Percentiles rank a stretch among this genome's conserved stretches.
Evolutionary conservation across 2,797 vertebrate species (phyloP).

Genomic region (Amphiprion clarkii): DNA sequence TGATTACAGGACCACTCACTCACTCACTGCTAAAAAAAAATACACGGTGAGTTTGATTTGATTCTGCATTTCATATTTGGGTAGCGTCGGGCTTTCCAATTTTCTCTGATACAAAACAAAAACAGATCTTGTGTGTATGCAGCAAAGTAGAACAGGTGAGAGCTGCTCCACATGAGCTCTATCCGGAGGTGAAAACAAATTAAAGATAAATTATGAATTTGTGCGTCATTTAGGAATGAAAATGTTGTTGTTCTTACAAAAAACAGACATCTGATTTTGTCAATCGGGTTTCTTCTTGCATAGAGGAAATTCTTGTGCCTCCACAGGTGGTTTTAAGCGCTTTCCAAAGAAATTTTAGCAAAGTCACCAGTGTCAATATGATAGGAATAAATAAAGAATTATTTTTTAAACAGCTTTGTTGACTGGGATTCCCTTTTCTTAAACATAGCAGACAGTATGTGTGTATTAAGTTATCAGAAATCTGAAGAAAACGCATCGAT

Average conservation of each 20-base stretch:
- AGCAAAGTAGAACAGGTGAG: slow-evolving; percentile 5
- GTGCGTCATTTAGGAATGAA: not conserved
- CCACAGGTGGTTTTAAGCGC: too few species aligned
- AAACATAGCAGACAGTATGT: too few species aligned
- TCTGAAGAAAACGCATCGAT: too few species aligned
- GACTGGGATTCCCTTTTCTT: too few species aligned
- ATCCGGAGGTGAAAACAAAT: not conserved
- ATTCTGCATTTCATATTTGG: slow-evolving; percentile 66
- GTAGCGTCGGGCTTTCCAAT: slow-evolving; percentile 56
- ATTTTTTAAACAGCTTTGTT: too few species aligned
- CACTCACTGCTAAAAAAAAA: slow-evolving; percentile 39
- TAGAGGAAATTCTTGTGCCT: too few species aligned
- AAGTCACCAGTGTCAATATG: too few species aligned
- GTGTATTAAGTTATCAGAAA: too few species aligned
- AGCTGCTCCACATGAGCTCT: not conserved
- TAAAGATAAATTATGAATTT: too few species aligned
- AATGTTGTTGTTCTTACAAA: not conserved
- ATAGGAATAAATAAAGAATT: too few species aligned
- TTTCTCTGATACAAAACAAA: slow-evolving; percentile 49
- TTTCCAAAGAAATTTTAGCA: too few species aligned
- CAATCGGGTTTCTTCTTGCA: too few species aligned
- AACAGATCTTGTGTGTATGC: slow-evolving; percentile 35
- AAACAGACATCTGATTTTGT: not conserved
- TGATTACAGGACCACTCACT: slow-evolving; percentile 65
- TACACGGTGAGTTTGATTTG: slow-evolving; percentile 57